Evolutionary conservation across 2,797 vertebrate species (phyloP).

Genomic region (Amblyopsis hoosieri): DNA sequence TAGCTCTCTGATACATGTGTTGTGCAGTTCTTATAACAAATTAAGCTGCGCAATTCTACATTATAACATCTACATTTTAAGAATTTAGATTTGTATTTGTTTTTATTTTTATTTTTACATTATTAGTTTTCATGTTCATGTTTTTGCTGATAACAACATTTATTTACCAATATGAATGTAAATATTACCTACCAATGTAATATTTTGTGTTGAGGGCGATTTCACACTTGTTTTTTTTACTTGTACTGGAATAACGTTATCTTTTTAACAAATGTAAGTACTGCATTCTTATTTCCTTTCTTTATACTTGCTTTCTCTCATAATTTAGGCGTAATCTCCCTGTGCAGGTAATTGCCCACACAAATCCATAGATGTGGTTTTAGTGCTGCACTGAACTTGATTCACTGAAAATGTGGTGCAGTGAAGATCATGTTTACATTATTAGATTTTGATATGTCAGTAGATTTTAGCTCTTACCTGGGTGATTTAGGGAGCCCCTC

Average conservation of each 20-base stretch:
- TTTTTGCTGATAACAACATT: too few relatives aligned
- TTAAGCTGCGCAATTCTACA: too few relatives aligned
- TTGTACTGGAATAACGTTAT: slow-evolving; percentile 27
- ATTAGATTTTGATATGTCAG: too few relatives aligned
- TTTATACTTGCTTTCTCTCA: slow-evolving; percentile 20
- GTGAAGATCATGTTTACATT: too few relatives aligned
- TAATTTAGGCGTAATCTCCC: background rate
- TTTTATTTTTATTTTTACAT: slow-evolving; percentile 28
- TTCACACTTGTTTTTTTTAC: slow-evolving; percentile 47
- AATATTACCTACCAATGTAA: slow-evolving; percentile 58
- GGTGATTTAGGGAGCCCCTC: slow-evolving; percentile 37
- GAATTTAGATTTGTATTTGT: too few relatives aligned
- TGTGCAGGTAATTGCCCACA: too few relatives aligned
- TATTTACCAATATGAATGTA: slow-evolving; percentile 46
- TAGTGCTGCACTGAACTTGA: slow-evolving; percentile 33
- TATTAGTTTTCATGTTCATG: slow-evolving; percentile 30
- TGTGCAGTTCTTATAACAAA: too few relatives aligned
- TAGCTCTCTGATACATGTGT: too few relatives aligned
- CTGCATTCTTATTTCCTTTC: slow-evolving; percentile 23
- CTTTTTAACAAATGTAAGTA: slow-evolving; percentile 31
- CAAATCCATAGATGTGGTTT: background rate
- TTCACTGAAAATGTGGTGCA: slow-evolving; percentile 23
- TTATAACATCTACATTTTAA: too few relatives aligned
- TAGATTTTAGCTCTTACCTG: slow-evolving; percentile 18
- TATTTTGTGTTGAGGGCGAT: slow-evolving; percentile 42